Base-by-base conservation (phyloP, 2,113 vertebrate species). In the Callipepla californica region DNA sequence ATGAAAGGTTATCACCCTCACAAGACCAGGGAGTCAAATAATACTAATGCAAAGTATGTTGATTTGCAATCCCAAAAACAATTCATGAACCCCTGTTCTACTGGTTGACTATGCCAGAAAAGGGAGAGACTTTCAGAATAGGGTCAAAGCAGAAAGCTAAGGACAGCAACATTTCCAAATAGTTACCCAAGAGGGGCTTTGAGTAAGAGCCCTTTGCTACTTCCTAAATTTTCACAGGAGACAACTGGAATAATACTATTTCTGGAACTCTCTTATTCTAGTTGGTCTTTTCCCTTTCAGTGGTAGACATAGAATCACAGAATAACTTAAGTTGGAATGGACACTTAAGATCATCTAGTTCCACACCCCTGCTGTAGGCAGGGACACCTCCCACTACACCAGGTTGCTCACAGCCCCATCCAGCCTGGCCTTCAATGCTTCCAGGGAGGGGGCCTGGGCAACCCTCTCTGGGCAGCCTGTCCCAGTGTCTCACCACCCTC, bases 151-250 rank as follows among this genome's bases (percentile, higher is more conserved):
- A 89, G 78, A 79, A 79, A 58, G 28, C 78, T 74, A 63, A 80
- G 42, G 45, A 53, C 63, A 76, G 59, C 28, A 76, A 66, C 57
- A 67, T 90, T 94, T 87, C 48, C 61, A 70, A 68, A 76, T 69
- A 2, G 1, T 73, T 82, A 73, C 30, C 53, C 79, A 91, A 87
- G 58, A 80, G 36, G 32, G 69, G 87, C 12, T 30, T 38, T 38
- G 34, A 51, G 18, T 58, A 85, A 85, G n/a, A 91, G 70, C 48
- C 53, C 15, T 92, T 80, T 77, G 32, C 82, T 70, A 40, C 77
- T 94, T 80, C 83, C 76, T 81, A 88, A 89, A 90, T 50, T 83
- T 87, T 90, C 63, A 72, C 36, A 53, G 34, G n/a, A 78, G 55
- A 61, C 53, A 76, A 36, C 45, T 79, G 58, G 38, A 91, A 90